Base-by-base conservation (phyloP, 2,888 invertebrate species). In the Acanthosepion lycidas region DNA sequence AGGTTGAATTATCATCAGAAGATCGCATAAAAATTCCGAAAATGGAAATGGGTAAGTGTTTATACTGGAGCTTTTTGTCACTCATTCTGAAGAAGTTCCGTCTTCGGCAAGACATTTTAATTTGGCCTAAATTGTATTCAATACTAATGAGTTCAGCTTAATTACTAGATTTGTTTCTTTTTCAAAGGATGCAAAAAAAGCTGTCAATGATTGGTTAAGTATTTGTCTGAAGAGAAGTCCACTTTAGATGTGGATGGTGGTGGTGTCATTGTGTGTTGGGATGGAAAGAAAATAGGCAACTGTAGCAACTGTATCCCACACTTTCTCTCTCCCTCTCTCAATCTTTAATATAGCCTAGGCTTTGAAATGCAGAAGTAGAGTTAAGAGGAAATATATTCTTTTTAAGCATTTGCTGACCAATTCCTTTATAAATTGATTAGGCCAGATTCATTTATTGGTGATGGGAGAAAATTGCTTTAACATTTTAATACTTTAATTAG, bases 1-100 rank as follows among this genome's bases (percentile, higher is more conserved):
- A 78, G 78, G 78, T 33, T 78, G 78, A 78, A n/a, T 78, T 78
- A n/a, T 78, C 78, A n/a, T 78, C 78, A 33, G 93, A 93, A 18
- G 93, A 93, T 15, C 93, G 93, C 12, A 53, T 53, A n/a, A 93
- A 93, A 93, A 53, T 93, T 53, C 93, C 53, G n/a, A 93, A 93
- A 93, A n/a, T 93, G 93, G 93, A 93, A 53, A 53, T 93, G 93
- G 93, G 93, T 93, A 93, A 93, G 93, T 93, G 49, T n/a, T 78
- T 18, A 12, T 15, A 78, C n/a, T 12, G 15, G 33, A 78, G 33
- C n/a, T 64, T 64, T 78, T 78, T 78, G n/a, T 33, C 78, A 78
- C 33, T 78, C n/a, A 78, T 78, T 78, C n/a, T 78, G 78, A 78
- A 78, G 78, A 78, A 78, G 78, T 78, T 78, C n/a, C 18, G 78